Percentiles rank a stretch among this genome's conserved stretches.
Conservation (phyloP, 2,113 vertebrate species). For the Callithrix jacchus region DNA sequence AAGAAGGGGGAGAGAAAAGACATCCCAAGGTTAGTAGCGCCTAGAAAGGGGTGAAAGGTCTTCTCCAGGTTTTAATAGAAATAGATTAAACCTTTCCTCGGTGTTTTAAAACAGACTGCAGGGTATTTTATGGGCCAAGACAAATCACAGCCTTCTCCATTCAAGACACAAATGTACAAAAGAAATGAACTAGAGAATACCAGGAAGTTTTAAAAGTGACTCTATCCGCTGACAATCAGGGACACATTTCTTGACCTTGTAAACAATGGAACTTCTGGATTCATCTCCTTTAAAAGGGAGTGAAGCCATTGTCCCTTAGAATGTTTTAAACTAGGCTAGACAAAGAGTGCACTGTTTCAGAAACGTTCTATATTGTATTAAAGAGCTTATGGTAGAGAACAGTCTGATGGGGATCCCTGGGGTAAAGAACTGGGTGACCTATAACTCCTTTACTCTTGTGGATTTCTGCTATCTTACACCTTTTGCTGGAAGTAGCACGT, state of each 20-base stretch:
- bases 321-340: conserved; percentile 55
- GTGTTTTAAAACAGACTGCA: conserved; percentile 57
- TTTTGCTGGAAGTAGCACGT: conserved; percentile 43
- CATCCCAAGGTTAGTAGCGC: background rate
- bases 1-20: background rate
- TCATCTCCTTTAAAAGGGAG: conserved; percentile 57
- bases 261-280: conserved; percentile 64
- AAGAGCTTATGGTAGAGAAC: conserved; percentile 29
- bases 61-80: conserved; percentile 53
- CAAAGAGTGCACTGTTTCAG: conserved; percentile 64
- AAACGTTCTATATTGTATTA: conserved; percentile 49
- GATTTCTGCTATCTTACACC: conserved; percentile 65
- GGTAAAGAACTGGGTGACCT: conserved; percentile 63
- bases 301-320: conserved; percentile 66
- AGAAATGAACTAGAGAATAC: background rate
- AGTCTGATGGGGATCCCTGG: conserved; percentile 50
- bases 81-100: conserved; percentile 58
- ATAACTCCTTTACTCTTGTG: conserved; percentile 56
- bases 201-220: conserved; percentile 46
- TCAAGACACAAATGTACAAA: conserved; percentile 33
- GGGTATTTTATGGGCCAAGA: conserved; percentile 43
- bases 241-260: conserved; percentile 58
- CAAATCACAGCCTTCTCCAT: conserved; percentile 52
- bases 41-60: conserved; percentile 1
- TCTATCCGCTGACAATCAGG: conserved; percentile 38